Evolutionary conservation across 2,888 invertebrate species (phyloP), one percentile per base, ranked within the genome.

Genomic region (Leptopilina drosophilae): DNA sequence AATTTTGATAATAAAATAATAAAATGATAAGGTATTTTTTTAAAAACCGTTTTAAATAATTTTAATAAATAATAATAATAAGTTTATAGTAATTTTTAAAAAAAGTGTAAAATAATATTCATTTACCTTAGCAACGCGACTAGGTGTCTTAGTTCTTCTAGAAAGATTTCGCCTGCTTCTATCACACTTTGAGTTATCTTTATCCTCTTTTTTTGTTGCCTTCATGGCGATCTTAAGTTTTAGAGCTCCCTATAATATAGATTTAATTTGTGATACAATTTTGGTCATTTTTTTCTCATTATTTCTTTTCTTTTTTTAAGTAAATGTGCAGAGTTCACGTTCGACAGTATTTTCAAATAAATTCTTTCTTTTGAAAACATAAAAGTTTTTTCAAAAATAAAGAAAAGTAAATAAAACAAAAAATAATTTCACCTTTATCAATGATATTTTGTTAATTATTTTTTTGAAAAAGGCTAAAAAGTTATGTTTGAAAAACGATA

Each of bases 191-290:
- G 85, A 75, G 83, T 91, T 91, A 65, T 91, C 91, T 14, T 87
- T 76, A 78, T 91, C 90, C 64, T 91, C 91, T 75, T 90, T 90
- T 82, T 88, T 91, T 81, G 89, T 90, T 78, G 92, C 91, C 87
- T 92, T 92, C 89, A 92, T 91, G 77, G 92, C 92, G 83, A 93
- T 92, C 86, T 93, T 93, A 81, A 93, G 86, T 87, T 93, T 93
- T 59, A 93, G 88, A 64, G 92, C 93, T 79, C 93, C 93, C 92
- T 93, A 84, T 2, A 85, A 86, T 46, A 78, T 77, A 66, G 53
- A 56, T 67, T 77, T 77, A n/a, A 42, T 33, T 62, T 15, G 53
- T 40, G 53, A 67, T 53, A 65, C 6, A 12, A 7, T 20, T 46
- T 69, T 33, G 49, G 53, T 5, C 26, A 76, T 40, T 75, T 59